Evolutionary conservation across 1,140 invertebrate species (phyloP).

Genomic region (Leptopilina boulardi): DNA sequence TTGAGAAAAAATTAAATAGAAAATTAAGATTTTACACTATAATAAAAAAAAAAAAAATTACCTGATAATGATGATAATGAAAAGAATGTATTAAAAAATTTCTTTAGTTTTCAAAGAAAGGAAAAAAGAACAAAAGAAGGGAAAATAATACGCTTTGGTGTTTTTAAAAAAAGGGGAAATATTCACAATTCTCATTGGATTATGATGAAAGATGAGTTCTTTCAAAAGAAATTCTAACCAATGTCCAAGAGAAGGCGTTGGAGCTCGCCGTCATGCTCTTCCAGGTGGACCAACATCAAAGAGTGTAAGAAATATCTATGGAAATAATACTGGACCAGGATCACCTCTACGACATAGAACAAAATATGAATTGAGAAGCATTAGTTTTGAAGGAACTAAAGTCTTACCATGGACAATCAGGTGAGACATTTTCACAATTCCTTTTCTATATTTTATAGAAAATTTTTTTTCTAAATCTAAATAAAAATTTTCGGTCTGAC

Average conservation of each 20-base stretch:
- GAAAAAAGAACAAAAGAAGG: background rate
- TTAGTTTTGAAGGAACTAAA: constrained; percentile 74
- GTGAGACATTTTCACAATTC: constrained; percentile 45
- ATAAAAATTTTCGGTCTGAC: too few relatives aligned
- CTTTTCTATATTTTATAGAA: too few relatives aligned
- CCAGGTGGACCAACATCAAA: constrained; percentile 60
- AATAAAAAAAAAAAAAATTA: too few relatives aligned
- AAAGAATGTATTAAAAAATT: too few relatives aligned
- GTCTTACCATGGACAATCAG: constrained; percentile 73
- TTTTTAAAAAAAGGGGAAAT: background rate
- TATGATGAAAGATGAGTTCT: constrained; percentile 60
- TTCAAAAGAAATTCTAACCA: constrained; percentile 61
- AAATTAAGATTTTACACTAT: too few relatives aligned
- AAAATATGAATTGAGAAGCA: constrained; percentile 74
- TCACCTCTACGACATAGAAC: constrained; percentile 63
- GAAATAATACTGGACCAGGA: constrained; percentile 55
- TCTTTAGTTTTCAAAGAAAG: too few relatives aligned
- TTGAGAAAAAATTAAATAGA: too few relatives aligned
- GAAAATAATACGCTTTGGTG: background rate
- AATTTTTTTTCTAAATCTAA: too few relatives aligned
- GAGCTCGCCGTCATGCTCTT: constrained; percentile 63
- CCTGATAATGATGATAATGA: too few relatives aligned
- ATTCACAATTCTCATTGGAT: background rate
- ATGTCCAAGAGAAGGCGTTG: constrained; percentile 56
- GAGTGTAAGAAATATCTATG: constrained; percentile 62